Percentiles rank a stretch among this genome's conserved stretches.
phyloP scores from a whole-genome alignment of 1,140 invertebrate species.

The Drosophila ohnishii region DNA sequence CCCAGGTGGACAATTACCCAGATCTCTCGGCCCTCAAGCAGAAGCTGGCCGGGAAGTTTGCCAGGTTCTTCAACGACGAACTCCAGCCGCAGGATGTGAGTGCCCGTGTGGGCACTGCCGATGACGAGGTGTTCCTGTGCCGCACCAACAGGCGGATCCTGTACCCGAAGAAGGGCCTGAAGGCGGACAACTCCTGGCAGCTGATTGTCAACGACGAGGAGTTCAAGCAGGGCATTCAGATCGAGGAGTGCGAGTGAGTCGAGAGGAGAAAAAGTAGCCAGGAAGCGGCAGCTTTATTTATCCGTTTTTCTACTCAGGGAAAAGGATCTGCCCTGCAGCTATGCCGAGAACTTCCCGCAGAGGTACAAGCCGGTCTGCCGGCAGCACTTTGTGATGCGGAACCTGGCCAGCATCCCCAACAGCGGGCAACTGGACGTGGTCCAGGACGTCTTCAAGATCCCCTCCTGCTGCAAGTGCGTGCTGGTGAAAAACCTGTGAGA shows the following conservation, averaged over 20 bases:
- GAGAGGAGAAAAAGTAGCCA: background rate
- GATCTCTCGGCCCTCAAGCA: constrained; percentile 57
- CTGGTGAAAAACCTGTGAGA: constrained; percentile 45
- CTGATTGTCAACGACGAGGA: constrained; percentile 74
- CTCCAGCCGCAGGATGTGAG: constrained; percentile 48
- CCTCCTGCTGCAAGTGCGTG: constrained; percentile 87
- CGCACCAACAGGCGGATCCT: constrained; percentile 39
- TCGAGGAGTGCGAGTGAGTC: constrained; percentile 82
- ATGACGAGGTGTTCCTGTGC: constrained; percentile 63
- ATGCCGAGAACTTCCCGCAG: constrained; percentile 82
- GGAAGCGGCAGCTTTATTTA: background rate
- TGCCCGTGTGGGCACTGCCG: constrained; percentile 43
- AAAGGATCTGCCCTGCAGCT: constrained; percentile 69
- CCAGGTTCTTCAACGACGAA: constrained; percentile 69
- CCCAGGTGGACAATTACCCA: constrained; percentile 70
- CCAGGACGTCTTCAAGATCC: constrained; percentile 84
- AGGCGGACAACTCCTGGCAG: constrained; percentile 60
- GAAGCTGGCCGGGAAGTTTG: constrained; percentile 44
- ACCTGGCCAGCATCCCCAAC: constrained; percentile 55
- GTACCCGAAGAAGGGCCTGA: constrained; percentile 57
- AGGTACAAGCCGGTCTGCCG: constrained; percentile 85
- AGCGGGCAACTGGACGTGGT: constrained; percentile 43
- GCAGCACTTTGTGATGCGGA: constrained; percentile 85
- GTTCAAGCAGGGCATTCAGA: constrained; percentile 71
- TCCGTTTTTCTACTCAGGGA: background rate